Conservation (phyloP, 1,140 invertebrate species). For the Cotesia typhae region DNA sequence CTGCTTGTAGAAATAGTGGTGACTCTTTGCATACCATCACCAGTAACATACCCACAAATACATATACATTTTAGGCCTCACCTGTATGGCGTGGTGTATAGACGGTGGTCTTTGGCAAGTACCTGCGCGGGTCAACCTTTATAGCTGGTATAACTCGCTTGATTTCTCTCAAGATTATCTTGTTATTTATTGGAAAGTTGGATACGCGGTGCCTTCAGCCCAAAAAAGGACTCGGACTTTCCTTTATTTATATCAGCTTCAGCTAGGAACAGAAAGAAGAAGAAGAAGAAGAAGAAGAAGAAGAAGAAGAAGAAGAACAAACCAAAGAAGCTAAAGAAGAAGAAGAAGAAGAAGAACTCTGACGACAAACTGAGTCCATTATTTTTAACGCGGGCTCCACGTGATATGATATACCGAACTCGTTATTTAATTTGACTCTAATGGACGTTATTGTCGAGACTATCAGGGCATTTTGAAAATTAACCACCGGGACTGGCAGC, state of each 20-base stretch:
- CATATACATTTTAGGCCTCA: constrained; percentile 6
- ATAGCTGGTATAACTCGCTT: constrained; percentile 62
- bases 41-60: not conserved
- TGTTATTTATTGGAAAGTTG: constrained; percentile 64
- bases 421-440: constrained; percentile 24
- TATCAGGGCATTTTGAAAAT: not conserved
- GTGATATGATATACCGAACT: too few relatives aligned
- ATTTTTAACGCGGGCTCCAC: constrained; percentile 2
- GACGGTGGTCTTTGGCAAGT: constrained; percentile 10
- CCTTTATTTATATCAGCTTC: constrained; percentile 32
- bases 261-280: not conserved
- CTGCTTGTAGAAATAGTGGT: constrained; percentile 4
- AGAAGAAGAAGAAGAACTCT: not conserved
- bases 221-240: constrained; percentile 41
- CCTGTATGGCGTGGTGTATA: constrained; percentile 23
- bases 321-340: too few relatives aligned
- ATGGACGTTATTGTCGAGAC: constrained; percentile 11
- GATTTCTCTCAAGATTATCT: constrained; percentile 65
- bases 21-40: constrained; percentile 14
- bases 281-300: too few relatives aligned
- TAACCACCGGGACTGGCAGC: not conserved
- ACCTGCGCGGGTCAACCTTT: constrained; percentile 54
- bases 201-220: constrained; percentile 45
- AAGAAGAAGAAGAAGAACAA: too few relatives aligned
- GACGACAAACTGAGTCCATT: constrained; percentile 18